Conservation (phyloP, 2,113 vertebrate genomes). For the Brachyhypopomus occidentalis region DNA sequence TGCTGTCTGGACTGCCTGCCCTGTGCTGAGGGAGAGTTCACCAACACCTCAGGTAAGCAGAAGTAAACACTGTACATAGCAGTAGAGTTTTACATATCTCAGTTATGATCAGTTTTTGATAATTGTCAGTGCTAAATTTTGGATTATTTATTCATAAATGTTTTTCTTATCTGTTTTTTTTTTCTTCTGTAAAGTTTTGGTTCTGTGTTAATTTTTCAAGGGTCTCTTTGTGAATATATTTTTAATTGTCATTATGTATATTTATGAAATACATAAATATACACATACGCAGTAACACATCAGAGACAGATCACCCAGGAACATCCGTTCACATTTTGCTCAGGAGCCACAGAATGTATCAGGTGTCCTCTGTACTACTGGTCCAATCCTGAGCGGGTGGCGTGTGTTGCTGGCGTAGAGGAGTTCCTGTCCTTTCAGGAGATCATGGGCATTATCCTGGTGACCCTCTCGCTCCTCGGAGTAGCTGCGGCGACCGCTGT, state of each 20-base stretch:
- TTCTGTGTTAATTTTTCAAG: no score
- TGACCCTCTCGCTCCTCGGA: slow-evolving; percentile 65
- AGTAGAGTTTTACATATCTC: background rate
- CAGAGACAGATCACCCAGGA: background rate
- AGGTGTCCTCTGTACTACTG: slow-evolving; percentile 71
- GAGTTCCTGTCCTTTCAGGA: slow-evolving; percentile 74
- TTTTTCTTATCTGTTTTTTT: no score
- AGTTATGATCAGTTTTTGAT: no score
- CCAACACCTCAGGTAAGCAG: slow-evolving; percentile 68
- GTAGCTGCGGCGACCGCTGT: slow-evolving; percentile 61
- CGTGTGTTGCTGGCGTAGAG: slow-evolving; percentile 67
- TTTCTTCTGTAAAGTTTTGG: no score
- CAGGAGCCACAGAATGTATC: slow-evolving; percentile 71
- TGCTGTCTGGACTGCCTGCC: slow-evolving; percentile 77
- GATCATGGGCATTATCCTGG: slow-evolving; percentile 72
- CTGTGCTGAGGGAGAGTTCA: slow-evolving; percentile 74
- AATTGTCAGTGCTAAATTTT: no score
- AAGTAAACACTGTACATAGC: background rate
- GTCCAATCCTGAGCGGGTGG: slow-evolving; percentile 67
- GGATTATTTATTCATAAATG: no score
- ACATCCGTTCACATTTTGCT: slow-evolving; percentile 27
- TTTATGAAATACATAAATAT: no score
- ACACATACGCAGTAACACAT: background rate
- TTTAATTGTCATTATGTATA: background rate
- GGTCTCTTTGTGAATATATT: background rate